Base-by-base conservation (phyloP, 1,140 invertebrate genomes). In the Diploscapter pachys region DNA sequence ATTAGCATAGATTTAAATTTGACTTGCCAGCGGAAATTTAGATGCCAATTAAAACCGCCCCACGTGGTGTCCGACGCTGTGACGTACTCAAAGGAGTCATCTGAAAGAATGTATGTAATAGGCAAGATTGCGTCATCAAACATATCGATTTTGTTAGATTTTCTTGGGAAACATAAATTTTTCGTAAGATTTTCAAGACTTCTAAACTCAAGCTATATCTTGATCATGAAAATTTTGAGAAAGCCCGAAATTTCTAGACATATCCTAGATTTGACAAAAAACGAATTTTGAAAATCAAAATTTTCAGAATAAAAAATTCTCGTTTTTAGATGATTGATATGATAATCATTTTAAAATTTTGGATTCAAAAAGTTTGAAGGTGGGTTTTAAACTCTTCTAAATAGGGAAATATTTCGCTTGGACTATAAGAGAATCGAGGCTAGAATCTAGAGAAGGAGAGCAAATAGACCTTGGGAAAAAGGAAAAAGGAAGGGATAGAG, bases 21-120 rank as follows among this genome's bases (percentile, higher is more conserved):
- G 31, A 31, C 31, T 31, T 31, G 31, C 93, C 93, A 95, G 90
- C 93, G 91, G 86, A 96, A 95, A 87, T 96, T 95, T n/a, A 96
- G 87, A 88, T 96, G 95, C 94, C 94, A 97, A 88, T 96, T 96
- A 87, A 97, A 97, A 48, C 94, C 95, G 78, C 94, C 95, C 93
- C 95, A 95, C 3, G 94, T 96, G 89, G 94, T 94, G 83, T 94
- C 93, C 4, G 92, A 93, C 2, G 95, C 94, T 4, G 88, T 87
- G 54, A 90, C 88, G 79, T 97, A 97, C 86, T 96, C 94, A 87
- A 98, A 98, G n/a, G 92, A 94, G 81, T 96, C 93, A 86, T 97
- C 95, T 67, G 93, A 95, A 81, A 98, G 97, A 11, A 98, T 94
- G 88, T 98, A 95, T 82, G 98, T 98, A 73, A 31, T 31, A 31